These are phyloP conservation scores for Podabrus alpinus DNA, from an alignment of 2,888 invertebrate species.

Conservation along the genomic window DNA sequence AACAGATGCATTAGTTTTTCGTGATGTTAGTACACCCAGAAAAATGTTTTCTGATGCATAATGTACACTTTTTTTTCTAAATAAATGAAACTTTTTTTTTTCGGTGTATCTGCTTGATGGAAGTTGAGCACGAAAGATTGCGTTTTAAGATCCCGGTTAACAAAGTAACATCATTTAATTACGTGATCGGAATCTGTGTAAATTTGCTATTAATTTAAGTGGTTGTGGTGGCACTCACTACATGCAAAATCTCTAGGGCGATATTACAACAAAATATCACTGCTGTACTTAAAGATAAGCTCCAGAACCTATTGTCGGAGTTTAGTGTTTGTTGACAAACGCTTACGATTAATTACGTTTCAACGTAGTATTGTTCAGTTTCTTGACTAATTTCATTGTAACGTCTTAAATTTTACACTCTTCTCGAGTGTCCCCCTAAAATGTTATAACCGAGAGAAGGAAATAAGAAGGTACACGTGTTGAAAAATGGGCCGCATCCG, in stretches of 20 bases:
- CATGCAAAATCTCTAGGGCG: constrained; percentile 11
- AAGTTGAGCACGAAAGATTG: not conserved
- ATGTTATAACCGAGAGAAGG: no score
- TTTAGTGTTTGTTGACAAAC: constrained; percentile 15
- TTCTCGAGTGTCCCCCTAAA: not conserved
- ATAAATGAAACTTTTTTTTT: no score
- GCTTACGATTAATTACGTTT: constrained; percentile 17
- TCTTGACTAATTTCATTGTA: not conserved
- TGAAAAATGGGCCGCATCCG: not conserved
- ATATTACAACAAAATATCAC: constrained; percentile 23
- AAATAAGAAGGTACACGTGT: not conserved
- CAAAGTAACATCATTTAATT: constrained; percentile 3
- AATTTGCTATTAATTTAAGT: constrained; percentile 22
- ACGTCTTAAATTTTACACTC: not conserved
- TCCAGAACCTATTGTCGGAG: constrained; percentile 18
- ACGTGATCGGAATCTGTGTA: constrained; percentile 3
- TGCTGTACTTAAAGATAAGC: constrained; percentile 13
- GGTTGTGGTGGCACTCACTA: constrained; percentile 4
- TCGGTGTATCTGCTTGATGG: not conserved
- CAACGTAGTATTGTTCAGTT: not conserved
- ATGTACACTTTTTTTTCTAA: no score
- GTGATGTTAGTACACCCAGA: not conserved
- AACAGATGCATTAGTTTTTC: constrained; percentile 7
- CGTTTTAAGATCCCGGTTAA: not conserved
- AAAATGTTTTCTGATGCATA: not conserved